Conservation (phyloP, 2,888 invertebrate genomes). For the Pandemis cinnamomeana region DNA sequence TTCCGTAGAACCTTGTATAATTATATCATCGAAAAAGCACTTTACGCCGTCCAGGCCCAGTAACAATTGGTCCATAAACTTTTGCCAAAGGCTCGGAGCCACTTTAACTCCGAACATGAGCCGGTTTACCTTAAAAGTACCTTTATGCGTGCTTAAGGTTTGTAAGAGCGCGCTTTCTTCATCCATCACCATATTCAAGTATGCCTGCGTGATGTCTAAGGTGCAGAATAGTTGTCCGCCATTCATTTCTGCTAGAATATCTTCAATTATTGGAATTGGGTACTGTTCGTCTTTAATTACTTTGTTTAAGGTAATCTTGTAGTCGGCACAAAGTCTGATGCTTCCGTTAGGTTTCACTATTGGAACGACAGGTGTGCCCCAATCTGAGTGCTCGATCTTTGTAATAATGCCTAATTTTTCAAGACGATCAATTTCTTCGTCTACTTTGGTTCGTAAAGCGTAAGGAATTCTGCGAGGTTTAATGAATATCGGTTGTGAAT, state of each 20-base stretch:
- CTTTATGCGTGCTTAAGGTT: neutral
- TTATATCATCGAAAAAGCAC: too few species aligned
- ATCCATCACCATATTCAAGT: neutral
- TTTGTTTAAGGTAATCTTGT: neutral
- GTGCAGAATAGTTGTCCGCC: neutral
- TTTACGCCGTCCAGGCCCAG: neutral
- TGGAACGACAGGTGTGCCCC: conserved; percentile 3
- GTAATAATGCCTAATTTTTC: neutral
- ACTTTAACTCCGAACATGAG: neutral
- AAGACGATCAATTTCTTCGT: neutral
- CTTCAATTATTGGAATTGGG: neutral
- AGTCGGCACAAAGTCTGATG: neutral
- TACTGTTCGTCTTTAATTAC: neutral
- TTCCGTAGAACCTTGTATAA: too few species aligned
- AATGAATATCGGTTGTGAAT: neutral
- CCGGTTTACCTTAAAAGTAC: neutral
- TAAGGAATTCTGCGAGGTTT: neutral
- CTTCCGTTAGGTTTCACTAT: neutral
- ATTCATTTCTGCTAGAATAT: neutral
- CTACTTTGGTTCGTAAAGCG: neutral
- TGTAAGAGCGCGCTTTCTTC: neutral
- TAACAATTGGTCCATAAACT: neutral
- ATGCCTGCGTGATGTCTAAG: neutral
- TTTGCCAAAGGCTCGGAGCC: neutral
- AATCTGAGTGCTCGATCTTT: neutral